Evolutionary conservation across 2,888 invertebrate genomes (phyloP).

Genomic region (Lepetodrilus schrolli): DNA sequence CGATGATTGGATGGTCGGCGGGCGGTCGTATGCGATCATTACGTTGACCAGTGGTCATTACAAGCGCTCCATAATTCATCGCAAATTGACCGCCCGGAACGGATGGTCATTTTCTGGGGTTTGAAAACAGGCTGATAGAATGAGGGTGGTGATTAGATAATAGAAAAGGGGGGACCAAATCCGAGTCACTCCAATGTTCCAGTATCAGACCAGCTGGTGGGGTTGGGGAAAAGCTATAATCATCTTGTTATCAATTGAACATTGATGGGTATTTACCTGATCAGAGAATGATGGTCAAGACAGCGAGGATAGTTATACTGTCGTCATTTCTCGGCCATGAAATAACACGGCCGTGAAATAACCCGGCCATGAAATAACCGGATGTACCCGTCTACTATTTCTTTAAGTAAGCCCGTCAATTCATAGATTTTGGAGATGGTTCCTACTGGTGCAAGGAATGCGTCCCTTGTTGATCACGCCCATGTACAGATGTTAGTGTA

Average conservation of each 20-base stretch:
- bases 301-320: background rate
- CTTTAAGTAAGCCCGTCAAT: background rate
- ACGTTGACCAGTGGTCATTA: constrained; percentile 30
- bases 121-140: constrained; percentile 11
- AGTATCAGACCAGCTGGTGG: background rate
- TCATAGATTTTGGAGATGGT: background rate
- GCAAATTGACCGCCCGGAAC: constrained; percentile 28
- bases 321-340: background rate
- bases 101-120: constrained; percentile 26
- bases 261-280: background rate
- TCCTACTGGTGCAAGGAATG: no score
- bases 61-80: constrained; percentile 26
- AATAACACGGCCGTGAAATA: background rate
- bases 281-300: background rate
- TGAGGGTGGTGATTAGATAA: constrained; percentile 3
- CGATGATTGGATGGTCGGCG: constrained; percentile 19
- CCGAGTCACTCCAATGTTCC: background rate
- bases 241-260: background rate
- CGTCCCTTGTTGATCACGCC: no score
- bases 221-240: constrained; percentile 13
- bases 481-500: no score
- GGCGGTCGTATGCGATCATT: constrained; percentile 28
- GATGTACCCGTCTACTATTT: no score
- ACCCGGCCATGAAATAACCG: no score
- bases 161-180: background rate